Evolutionary conservation across 2,888 invertebrate genomes (phyloP), one percentile per base, ranked within the genome.

Genomic region (Incurvaria masculella): DNA sequence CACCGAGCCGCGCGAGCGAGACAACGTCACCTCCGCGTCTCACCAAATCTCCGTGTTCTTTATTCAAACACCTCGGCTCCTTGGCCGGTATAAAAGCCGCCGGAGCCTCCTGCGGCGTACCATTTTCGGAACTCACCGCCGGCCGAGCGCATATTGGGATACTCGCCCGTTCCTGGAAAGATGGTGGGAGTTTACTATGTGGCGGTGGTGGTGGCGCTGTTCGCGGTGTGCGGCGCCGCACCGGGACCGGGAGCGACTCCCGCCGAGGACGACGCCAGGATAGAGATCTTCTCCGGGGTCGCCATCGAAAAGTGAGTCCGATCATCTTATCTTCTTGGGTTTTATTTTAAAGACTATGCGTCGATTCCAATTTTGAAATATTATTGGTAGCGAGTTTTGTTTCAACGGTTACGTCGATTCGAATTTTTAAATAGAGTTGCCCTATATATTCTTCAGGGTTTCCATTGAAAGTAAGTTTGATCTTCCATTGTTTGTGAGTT

Each of bases 251-350:
- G 53, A 0, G 56, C 46, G 11, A 33, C 27, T 11, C 18, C 33
- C 10, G 18, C 6, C 3, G 70, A 69, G 49, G 68, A 71, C 14
- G 69, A 73, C 48, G 66, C 61, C 2, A 66, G 57, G 53, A 60
- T 76, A 5, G 75, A 78, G 49, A 58, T 78, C 17, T 72, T 78
- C 44, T 69, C 73, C 2, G 78, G 78, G 52, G 75, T 78, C 2
- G 70, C 72, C 11, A 71, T 78, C 56, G 73, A 76, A 56, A 67
- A 68, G 72, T 72, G 54, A 72, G 73, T 70, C n/a, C n/a, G n/a
- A 40, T 48, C 44, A 20, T 44, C 38, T 14, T 27, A 38, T 16
- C 4, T 11, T 38, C 4, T 5, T 38, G n/a, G n/a, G 5, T 16
- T 10, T 38, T 6, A 38, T 38, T 38, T 17, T 38, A 47, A 21